Evolutionary conservation across 2,797 vertebrate genomes (phyloP).

Genomic region (Spinus olivaceus): DNA sequence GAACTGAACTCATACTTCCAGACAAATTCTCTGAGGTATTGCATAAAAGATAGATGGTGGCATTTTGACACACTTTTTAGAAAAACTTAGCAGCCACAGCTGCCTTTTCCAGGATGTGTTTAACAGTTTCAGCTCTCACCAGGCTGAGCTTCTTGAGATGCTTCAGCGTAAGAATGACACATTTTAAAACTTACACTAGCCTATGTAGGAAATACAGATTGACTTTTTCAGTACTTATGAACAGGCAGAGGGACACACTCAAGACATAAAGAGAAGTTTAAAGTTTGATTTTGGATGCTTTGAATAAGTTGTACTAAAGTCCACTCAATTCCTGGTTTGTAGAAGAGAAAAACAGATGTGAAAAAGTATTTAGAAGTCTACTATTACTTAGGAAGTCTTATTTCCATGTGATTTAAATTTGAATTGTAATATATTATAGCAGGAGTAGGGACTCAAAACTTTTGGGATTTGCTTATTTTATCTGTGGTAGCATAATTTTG

Average conservation of each 20-base stretch:
- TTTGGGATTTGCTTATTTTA: background rate
- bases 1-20: background rate
- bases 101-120: background rate
- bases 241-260: background rate
- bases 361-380: background rate
- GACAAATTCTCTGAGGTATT: background rate
- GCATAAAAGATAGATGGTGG: background rate
- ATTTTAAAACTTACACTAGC: background rate
- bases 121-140: background rate
- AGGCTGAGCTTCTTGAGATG: background rate
- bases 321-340: background rate
- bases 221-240: background rate
- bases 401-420: background rate
- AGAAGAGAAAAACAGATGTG: background rate
- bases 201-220: background rate
- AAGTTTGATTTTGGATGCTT: background rate
- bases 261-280: background rate
- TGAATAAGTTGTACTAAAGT: background rate
- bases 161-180: background rate
- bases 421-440: background rate
- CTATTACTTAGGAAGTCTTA: background rate
- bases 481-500: background rate
- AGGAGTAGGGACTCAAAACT: background rate
- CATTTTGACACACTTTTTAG: background rate
- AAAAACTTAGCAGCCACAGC: background rate